Percentiles rank a stretch among this genome's conserved stretches.
Conservation (phyloP, 2,113 vertebrate species). For the Sus scrofa region DNA sequence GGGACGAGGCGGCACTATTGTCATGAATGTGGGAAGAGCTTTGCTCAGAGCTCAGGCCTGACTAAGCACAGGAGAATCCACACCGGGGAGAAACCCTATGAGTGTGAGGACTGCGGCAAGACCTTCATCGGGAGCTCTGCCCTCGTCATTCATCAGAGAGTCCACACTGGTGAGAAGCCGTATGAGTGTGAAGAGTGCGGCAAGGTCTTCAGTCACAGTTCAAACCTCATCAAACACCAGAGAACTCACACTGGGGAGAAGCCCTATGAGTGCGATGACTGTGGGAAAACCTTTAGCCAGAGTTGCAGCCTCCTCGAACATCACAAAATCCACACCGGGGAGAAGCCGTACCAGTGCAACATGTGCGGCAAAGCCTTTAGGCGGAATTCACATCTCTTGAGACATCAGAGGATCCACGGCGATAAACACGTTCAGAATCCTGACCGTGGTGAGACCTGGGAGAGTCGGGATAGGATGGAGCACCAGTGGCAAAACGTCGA, state of each 20-base stretch:
- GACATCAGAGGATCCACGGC: conserved; percentile 69
- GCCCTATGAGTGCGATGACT: conserved; percentile 70
- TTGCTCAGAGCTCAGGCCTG: conserved; percentile 76
- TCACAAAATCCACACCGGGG: conserved; percentile 71
- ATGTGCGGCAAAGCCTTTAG: conserved; percentile 68
- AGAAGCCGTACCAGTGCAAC: conserved; percentile 67
- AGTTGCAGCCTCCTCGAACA: conserved; percentile 77
- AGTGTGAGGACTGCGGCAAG: conserved; percentile 75
- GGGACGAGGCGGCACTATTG: conserved; percentile 16
- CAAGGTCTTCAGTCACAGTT: conserved; percentile 76
- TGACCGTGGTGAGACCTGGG: not conserved
- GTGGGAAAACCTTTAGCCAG: conserved; percentile 76
- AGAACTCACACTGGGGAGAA: conserved; percentile 78
- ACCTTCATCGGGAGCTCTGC: conserved; percentile 72
- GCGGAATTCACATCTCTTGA: conserved; percentile 72
- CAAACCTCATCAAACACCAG: conserved; percentile 78
- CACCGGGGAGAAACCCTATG: conserved; percentile 73
- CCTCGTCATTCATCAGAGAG: conserved; percentile 71
- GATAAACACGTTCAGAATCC: not conserved
- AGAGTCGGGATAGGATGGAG: not conserved
- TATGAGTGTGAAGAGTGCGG: conserved; percentile 78
- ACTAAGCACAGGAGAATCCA: conserved; percentile 70
- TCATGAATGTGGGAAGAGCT: conserved; percentile 70
- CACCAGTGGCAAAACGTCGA: not conserved
- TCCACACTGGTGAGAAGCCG: conserved; percentile 78